Base-by-base conservation (phyloP, 1,140 invertebrate genomes). In the Drosophila quadrilineata region DNA sequence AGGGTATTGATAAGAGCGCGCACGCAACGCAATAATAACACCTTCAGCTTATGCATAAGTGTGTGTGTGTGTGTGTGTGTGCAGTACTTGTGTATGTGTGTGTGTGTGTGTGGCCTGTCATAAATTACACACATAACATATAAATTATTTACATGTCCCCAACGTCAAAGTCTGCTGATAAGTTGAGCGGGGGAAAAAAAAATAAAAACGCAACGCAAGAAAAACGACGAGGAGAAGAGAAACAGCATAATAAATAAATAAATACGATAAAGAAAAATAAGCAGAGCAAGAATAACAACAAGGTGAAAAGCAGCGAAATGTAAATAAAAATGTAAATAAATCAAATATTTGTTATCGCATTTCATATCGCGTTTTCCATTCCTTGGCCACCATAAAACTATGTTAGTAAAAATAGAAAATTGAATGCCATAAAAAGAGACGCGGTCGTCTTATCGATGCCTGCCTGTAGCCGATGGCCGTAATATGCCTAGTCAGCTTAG, bases 81-180 rank as follows among this genome's bases (percentile, higher is more conserved):
- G n/a, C n/a, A n/a, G 26, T 24, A 12, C 36, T 12, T 24, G 12
- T 33, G 21, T 38, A 26, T 48, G 29, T 59, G 43, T 38, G 31
- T 57, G 38, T 54, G 49, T 50, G 53, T 75, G 66, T 75, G 67
- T 71, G 66, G 52, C 59, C 50, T 49, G 45, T 66, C 77, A 82
- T 82, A 82, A 84, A 84, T 84, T 84, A 82, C 77, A 73, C 57
- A 76, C 77, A 84, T 67, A 85, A 74, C 69, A 82, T 85, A 84
- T 84, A 84, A 84, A 84, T 84, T 84, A 84, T 84, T 84, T 84
- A 82, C 79, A 84, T 84, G 73, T 84, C 77, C 77, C 77, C 77
- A 73, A 84, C 76, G 77, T 84, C 79, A 84, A 84, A 84, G 73
- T 84, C 60, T 77, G 73, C 77, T 84, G 79, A 84, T 86, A 85